Base-by-base conservation (phyloP, 2,113 vertebrate genomes). In the Mormyrus lacerda region DNA sequence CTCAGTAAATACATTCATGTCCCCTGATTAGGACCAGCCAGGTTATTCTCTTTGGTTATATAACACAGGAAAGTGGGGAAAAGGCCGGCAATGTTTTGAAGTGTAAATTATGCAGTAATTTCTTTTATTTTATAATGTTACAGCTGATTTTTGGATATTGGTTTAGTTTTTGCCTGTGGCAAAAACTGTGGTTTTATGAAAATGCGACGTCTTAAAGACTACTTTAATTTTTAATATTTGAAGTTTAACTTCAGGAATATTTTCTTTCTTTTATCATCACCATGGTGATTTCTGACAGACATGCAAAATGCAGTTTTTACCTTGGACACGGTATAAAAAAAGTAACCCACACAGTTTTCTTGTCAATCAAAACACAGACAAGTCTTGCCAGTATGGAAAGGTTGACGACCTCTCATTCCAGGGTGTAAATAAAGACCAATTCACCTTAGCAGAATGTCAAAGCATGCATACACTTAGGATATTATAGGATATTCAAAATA, bases 41-140 rank as follows among this genome's bases (percentile, higher is more conserved):
- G 19, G 35, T 65, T 55, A 47, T 13, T 35, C 35, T 87, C 51
- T 61, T 44, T 24, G 53, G 9, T 65, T 87, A 45, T 50, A 42
- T 87, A 58, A 87, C 39, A 10, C 24, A 27, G 35, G 39, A 39
- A 87, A 9, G 35, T 45, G 11, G 19, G 55, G 48, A 24, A 9
- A 35, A 87, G 35, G 24, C 35, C 5, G 0, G 51, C 87, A 61
- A 44, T 42, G 55, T 65, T 87, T 24, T 19, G 55, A 65, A 87
- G 45, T 19, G 61, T 87, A 87, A 65, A 87, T 51, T 39, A 39
- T 87, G 47, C 85, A 51, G n/a, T 53, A 35, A 61, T 87, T 87
- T 65, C 5, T 58, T 58, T 65, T 58, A 35, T 35, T 31, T 35
- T 31, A 44, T 39, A 35, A 87, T 87, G 45, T 65, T 65, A 35